Evolutionary conservation across 2,888 invertebrate species (phyloP).

Genomic region (Graphium colonna): DNA sequence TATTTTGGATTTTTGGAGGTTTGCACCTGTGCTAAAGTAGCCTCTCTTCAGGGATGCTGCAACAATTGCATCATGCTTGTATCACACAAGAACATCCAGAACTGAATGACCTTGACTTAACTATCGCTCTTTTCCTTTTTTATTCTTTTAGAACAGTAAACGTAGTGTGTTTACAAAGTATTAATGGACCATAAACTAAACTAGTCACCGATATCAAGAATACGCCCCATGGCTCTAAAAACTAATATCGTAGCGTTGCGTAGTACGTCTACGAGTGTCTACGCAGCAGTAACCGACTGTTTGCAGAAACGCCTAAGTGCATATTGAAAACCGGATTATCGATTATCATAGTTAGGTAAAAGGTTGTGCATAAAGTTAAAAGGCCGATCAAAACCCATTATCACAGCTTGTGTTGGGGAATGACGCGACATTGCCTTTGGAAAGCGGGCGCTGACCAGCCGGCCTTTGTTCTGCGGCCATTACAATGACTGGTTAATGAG

Average conservation of each 20-base stretch:
- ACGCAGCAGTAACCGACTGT: not conserved
- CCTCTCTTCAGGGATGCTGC: too few relatives aligned
- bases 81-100: too few relatives aligned
- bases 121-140: too few relatives aligned
- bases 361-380: slow-evolving; percentile 8
- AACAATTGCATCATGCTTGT: too few relatives aligned
- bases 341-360: slow-evolving; percentile 3
- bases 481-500: slow-evolving; percentile 79
- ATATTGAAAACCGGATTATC: not conserved
- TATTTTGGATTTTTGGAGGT: too few relatives aligned
- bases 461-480: slow-evolving; percentile 54
- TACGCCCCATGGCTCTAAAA: too few relatives aligned
- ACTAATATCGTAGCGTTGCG: not conserved
- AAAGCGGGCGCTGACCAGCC: slow-evolving; percentile 45
- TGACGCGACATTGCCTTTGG: slow-evolving; percentile 49
- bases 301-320: not conserved
- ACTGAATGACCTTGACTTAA: too few relatives aligned
- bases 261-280: slow-evolving; percentile 18
- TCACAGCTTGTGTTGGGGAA: slow-evolving; percentile 34
- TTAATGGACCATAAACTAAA: too few relatives aligned
- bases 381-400: slow-evolving; percentile 18
- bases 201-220: too few relatives aligned
- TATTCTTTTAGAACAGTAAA: too few relatives aligned
- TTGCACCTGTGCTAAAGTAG: too few relatives aligned
- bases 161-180: too few relatives aligned